Conservation (phyloP, 1,140 invertebrate genomes). For the Drosophila athabasca region DNA sequence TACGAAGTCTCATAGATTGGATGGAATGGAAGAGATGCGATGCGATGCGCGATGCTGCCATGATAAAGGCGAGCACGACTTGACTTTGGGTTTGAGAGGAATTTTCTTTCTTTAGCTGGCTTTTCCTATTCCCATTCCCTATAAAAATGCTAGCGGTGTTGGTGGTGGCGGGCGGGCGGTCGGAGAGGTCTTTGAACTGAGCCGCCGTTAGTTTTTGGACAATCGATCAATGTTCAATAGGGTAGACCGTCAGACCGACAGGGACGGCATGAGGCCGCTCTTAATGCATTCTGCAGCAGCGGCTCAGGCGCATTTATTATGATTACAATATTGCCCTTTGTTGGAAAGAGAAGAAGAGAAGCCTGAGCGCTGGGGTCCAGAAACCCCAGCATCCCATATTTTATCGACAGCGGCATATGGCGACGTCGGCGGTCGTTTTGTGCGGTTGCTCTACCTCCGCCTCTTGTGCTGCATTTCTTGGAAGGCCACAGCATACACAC, state of each 20-base stretch:
- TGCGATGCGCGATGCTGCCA: conserved; percentile 46
- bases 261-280: conserved; percentile 16
- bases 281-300: conserved; percentile 66
- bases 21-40: conserved; percentile 16
- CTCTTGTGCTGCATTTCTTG: conserved; percentile 70
- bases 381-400: conserved; percentile 27
- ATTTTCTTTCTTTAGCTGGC: conserved; percentile 47
- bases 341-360: conserved; percentile 38
- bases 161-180: conserved; percentile 26
- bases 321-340: conserved; percentile 81
- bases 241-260: neutral
- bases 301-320: conserved; percentile 75
- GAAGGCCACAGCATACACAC: conserved; percentile 63
- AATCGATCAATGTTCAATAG: conserved; percentile 75
- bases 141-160: conserved; percentile 42
- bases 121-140: conserved; percentile 25
- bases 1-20: conserved; percentile 64
- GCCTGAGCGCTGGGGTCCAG: no score
- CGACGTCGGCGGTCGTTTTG: conserved; percentile 70
- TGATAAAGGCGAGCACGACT: conserved; percentile 58
- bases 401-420: conserved; percentile 39
- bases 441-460: conserved; percentile 9
- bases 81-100: conserved; percentile 76
- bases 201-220: conserved; percentile 73
- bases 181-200: conserved; percentile 63